Percentiles rank a stretch among this genome's conserved stretches.
phyloP scores from a whole-genome alignment of 2,888 invertebrate genomes.

The Drosophila formosana region DNA sequence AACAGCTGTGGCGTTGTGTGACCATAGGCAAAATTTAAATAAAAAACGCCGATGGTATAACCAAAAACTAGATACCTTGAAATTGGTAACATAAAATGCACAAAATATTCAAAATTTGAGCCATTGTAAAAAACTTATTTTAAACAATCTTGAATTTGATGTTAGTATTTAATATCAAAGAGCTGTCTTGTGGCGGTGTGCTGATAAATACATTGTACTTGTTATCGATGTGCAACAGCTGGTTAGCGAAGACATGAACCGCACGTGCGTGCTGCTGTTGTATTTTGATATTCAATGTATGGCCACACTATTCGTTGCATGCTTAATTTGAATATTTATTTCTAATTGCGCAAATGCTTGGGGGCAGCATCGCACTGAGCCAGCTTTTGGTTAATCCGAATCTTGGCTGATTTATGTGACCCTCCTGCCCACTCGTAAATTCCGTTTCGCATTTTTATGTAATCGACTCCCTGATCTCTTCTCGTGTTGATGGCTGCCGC shows the following conservation, averaged over 20 bases:
- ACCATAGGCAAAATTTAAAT: not conserved
- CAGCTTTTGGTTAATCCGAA: slow-evolving; percentile 29
- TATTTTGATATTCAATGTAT: not conserved
- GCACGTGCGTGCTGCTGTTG: not conserved
- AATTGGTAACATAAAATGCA: too few relatives aligned
- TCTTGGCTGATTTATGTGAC: slow-evolving; percentile 26
- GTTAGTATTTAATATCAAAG: too few relatives aligned
- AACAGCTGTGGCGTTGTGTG: not conserved
- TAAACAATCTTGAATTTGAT: too few relatives aligned
- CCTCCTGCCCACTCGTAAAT: slow-evolving; percentile 26
- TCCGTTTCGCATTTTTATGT: slow-evolving; percentile 46
- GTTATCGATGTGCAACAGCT: slow-evolving; percentile 17
- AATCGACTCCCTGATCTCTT: slow-evolving; percentile 44
- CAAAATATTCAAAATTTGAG: too few relatives aligned
- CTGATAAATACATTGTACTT: not conserved
- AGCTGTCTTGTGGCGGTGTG: slow-evolving; percentile 25
- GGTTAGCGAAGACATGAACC: slow-evolving; percentile 24
- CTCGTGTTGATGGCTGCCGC: slow-evolving; percentile 28
- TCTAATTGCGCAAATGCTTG: slow-evolving; percentile 12
- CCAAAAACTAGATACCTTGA: too few relatives aligned
- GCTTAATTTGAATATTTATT: slow-evolving; percentile 22
- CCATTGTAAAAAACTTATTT: too few relatives aligned
- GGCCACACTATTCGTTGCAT: not conserved
- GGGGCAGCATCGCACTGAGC: not conserved
- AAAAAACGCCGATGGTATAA: too few relatives aligned